phyloP scores from a whole-genome alignment of 2,797 vertebrate genomes.

The Columba guinea region DNA sequence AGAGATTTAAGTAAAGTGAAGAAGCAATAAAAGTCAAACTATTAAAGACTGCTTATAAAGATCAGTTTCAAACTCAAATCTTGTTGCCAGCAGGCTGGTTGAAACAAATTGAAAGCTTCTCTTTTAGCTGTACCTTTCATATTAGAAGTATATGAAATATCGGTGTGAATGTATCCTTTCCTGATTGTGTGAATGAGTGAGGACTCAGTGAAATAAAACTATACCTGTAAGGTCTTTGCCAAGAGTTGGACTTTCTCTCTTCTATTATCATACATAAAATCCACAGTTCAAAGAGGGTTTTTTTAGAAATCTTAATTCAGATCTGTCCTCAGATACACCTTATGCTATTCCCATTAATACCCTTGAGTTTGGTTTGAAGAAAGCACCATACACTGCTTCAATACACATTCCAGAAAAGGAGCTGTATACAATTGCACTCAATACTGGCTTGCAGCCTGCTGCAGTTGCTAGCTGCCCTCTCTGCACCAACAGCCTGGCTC shows the following conservation, averaged over 20 bases:
- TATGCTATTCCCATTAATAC: neutral
- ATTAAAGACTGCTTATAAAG: neutral
- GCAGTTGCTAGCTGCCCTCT: neutral
- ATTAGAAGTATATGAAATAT: neutral
- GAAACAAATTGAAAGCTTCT: neutral
- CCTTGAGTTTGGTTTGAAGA: neutral
- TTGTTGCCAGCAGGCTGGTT: neutral
- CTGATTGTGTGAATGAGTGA: neutral
- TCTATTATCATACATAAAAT: neutral
- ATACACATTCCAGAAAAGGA: neutral
- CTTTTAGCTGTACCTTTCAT: neutral
- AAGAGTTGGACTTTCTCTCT: neutral
- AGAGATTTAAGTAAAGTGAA: neutral
- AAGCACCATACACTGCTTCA: neutral
- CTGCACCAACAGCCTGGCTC: neutral
- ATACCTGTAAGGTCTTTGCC: neutral
- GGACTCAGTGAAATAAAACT: neutral
- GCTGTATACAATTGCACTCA: rapidly evolving
- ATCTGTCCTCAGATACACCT: neutral
- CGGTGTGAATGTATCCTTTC: neutral
- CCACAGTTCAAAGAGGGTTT: neutral
- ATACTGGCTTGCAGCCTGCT: neutral
- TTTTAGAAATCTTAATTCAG: neutral
- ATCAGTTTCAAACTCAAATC: neutral
- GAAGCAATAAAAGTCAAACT: neutral